Evolutionary conservation across 2,797 vertebrate species (phyloP).

Genomic region (Dendrocincla fuliginosa): DNA sequence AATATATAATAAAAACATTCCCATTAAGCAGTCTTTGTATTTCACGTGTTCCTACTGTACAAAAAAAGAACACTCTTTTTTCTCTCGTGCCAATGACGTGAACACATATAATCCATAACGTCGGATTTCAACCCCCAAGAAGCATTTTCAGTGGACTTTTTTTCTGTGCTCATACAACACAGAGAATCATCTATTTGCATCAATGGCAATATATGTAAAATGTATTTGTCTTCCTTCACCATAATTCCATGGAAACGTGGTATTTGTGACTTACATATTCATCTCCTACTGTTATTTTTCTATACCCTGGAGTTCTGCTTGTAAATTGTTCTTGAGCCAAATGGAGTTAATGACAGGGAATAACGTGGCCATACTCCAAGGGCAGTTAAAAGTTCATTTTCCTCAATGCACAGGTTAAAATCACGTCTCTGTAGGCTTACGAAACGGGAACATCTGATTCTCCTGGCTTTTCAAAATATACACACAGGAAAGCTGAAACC

Average conservation of each 20-base stretch:
- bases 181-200: not conserved
- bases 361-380: not conserved
- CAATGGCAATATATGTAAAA: not conserved
- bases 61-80: not conserved
- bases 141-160: not conserved
- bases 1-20: not conserved
- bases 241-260: conserved; percentile 4
- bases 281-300: conserved; percentile 55
- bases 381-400: not conserved
- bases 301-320: conserved; percentile 20
- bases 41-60: not conserved
- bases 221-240: conserved; percentile 2
- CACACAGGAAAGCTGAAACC: conserved; percentile 34
- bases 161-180: not conserved
- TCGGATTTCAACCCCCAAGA: not conserved
- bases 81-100: not conserved
- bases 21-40: not conserved
- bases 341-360: not conserved
- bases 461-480: conserved; percentile 49
- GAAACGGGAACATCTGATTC: conserved; percentile 11
- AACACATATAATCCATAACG: not conserved
- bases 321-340: not conserved
- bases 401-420: conserved; percentile 17
- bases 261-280: conserved; percentile 47
- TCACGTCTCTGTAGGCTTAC: not conserved